A percentile compares a stretch with the other conserved stretches of the same genome.
phyloP scores from a whole-genome alignment of 2,113 vertebrate genomes.

The Fregetta grallaria region DNA sequence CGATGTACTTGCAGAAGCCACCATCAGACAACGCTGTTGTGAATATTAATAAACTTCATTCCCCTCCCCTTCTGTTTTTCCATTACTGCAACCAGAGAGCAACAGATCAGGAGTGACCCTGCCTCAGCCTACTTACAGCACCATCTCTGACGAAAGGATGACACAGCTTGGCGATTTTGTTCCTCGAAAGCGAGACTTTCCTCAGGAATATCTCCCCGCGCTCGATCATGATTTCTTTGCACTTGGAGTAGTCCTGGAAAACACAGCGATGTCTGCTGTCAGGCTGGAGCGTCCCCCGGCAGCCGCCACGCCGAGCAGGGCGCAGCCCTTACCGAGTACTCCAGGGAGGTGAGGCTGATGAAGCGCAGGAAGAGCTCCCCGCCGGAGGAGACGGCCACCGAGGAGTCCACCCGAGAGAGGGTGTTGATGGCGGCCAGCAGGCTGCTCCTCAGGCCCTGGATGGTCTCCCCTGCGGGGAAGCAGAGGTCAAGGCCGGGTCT shows the following conservation, averaged over 20 bases:
- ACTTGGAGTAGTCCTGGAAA: slow-evolving; percentile 88
- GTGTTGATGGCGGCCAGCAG: slow-evolving; percentile 85
- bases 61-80: not conserved
- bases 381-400: slow-evolving; percentile 92
- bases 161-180: slow-evolving; percentile 92
- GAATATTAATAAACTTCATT: not conserved
- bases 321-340: slow-evolving; percentile 80
- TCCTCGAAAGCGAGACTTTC: slow-evolving; percentile 87
- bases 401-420: slow-evolving; percentile 88
- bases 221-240: slow-evolving; percentile 96
- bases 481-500: not conserved
- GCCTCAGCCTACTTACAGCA: slow-evolving; percentile 77
- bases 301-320: fast-evolving
- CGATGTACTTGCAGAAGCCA: not conserved
- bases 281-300: fast-evolving
- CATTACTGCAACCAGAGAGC: not conserved
- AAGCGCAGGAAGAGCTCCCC: slow-evolving; percentile 97
- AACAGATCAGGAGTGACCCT: fast-evolving
- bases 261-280: not conserved
- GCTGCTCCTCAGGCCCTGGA: slow-evolving; percentile 90
- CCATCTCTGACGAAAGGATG: slow-evolving; percentile 97
- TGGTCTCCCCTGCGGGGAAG: slow-evolving; percentile 83
- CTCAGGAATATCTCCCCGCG: slow-evolving; percentile 91
- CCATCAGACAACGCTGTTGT: not conserved
- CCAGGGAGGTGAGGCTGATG: slow-evolving; percentile 93